A percentile compares a stretch with the other conserved stretches of the same genome.
Evolutionary conservation across 2,888 invertebrate genomes (phyloP).

Genomic region (Opisthograptis luteolata): DNA sequence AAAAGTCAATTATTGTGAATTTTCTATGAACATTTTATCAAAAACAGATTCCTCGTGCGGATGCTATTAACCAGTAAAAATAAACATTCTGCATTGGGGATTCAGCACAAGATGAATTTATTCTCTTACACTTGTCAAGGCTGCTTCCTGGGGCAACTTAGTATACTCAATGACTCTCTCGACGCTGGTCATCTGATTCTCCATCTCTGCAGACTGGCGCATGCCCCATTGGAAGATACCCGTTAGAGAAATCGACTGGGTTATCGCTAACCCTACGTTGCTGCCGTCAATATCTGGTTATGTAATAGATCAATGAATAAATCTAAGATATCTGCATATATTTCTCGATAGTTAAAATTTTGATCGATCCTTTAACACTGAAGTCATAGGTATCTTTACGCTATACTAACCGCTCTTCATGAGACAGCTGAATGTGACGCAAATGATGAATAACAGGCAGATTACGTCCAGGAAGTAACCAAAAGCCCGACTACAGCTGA

Average conservation of each 20-base stretch:
- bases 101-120: not conserved
- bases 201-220: slow-evolving; percentile 93
- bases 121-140: slow-evolving; percentile 61
- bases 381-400: too few species aligned
- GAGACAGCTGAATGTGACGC: slow-evolving; percentile 86
- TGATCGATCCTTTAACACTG: too few species aligned
- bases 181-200: slow-evolving; percentile 91
- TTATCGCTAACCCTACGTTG: slow-evolving; percentile 86
- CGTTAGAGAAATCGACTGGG: slow-evolving; percentile 86
- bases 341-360: too few species aligned
- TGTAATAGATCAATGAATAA: too few species aligned
- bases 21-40: too few species aligned
- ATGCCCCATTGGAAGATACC: slow-evolving; percentile 91
- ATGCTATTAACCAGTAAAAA: too few species aligned
- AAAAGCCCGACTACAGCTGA: slow-evolving; percentile 86
- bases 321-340: too few species aligned
- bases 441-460: slow-evolving; percentile 85
- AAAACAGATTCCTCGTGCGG: too few species aligned
- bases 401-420: slow-evolving; percentile 73
- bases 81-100: too few species aligned
- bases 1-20: too few species aligned
- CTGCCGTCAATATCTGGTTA: slow-evolving; percentile 83
- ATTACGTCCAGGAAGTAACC: slow-evolving; percentile 87
- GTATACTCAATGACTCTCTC: slow-evolving; percentile 91
- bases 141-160: slow-evolving; percentile 80